These are phyloP conservation scores for Littorina saxatilis DNA, from an alignment of 1,140 invertebrate species.

Conservation along the genomic window DNA sequence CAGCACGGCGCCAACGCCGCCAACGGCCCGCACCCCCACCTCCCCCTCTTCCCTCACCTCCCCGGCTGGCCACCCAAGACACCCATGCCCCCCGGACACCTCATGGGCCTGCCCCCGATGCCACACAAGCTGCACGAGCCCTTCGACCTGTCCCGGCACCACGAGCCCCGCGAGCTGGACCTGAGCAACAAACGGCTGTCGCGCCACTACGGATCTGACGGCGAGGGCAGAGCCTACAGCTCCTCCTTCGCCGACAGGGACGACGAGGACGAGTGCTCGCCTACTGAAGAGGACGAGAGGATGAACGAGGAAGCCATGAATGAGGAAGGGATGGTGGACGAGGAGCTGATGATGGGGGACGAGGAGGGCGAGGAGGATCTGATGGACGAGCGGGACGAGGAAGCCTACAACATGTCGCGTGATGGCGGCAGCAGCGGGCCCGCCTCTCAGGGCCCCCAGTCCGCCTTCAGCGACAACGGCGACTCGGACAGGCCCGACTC, in stretches of 20 bases:
- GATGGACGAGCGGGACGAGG: constrained; percentile 74
- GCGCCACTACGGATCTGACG: background rate
- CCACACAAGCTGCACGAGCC: constrained; percentile 33
- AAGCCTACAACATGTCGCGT: constrained; percentile 35
- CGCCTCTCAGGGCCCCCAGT: constrained; percentile 13
- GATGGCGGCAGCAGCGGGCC: constrained; percentile 11
- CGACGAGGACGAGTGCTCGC: constrained; percentile 37
- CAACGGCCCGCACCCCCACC: constrained; percentile 46
- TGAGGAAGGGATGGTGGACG: constrained; percentile 70
- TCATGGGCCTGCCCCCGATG: constrained; percentile 7
- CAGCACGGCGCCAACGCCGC: constrained; percentile 80
- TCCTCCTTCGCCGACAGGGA: constrained; percentile 11
- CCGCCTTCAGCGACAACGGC: constrained; percentile 13
- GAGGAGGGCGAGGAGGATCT: constrained; percentile 89
- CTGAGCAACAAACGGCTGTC: constrained; percentile 57
- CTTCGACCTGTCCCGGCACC: constrained; percentile 39
- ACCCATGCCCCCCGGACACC: constrained; percentile 31
- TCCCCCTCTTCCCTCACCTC: constrained; percentile 55
- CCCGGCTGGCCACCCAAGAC: constrained; percentile 46
- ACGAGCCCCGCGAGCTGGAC: constrained; percentile 63
- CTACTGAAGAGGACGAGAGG: constrained; percentile 75
- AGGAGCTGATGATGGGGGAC: constrained; percentile 70
- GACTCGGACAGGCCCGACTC: constrained; percentile 20
- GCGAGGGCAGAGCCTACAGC: background rate
- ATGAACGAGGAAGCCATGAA: constrained; percentile 87